Evolutionary conservation across 2,113 vertebrate genomes (phyloP).

Genomic region (Xiphophorus hellerii): DNA sequence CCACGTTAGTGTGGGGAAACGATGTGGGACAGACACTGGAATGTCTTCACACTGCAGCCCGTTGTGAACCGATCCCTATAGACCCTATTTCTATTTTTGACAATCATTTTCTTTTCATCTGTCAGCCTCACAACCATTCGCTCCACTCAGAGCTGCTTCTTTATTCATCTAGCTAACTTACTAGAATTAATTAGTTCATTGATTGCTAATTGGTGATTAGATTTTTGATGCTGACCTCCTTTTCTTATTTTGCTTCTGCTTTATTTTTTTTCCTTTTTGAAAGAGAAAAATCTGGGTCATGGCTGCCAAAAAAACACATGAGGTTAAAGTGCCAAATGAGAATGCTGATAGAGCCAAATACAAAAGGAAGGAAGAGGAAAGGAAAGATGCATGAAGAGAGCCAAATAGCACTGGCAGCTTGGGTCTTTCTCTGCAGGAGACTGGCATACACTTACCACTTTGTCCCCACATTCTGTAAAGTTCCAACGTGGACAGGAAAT

Average conservation of each 20-base stretch:
- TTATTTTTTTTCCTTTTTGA: conserved; percentile 7
- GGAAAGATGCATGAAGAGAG: conserved; percentile 12
- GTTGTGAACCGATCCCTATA: conserved; percentile 52
- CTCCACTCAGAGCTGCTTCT: conserved; percentile 10
- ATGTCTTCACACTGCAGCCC: conserved; percentile 39
- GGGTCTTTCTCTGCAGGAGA: conserved; percentile 32
- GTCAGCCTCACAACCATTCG: neutral
- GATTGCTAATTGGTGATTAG: conserved; percentile 30
- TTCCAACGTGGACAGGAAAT: conserved; percentile 49
- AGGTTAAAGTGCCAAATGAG: conserved; percentile 35
- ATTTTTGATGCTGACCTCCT: neutral
- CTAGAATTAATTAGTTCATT: conserved; percentile 27
- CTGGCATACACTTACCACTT: conserved; percentile 16
- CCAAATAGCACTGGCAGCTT: conserved; percentile 12
- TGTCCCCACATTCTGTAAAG: conserved; percentile 54
- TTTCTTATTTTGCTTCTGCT: conserved; percentile 5
- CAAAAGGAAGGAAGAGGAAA: neutral
- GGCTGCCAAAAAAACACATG: conserved; percentile 26
- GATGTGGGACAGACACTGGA: conserved; percentile 25
- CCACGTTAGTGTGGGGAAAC: conserved; percentile 19
- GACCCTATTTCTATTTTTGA: conserved; percentile 58
- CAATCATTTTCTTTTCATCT: conserved; percentile 24
- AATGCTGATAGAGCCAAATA: conserved; percentile 30
- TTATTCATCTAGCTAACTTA: neutral
- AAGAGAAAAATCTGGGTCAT: conserved; percentile 52